A percentile compares a stretch with the other conserved stretches of the same genome.
phyloP scores from a whole-genome alignment of 2,113 vertebrate species.

The Gasterosteus nipponicus region DNA sequence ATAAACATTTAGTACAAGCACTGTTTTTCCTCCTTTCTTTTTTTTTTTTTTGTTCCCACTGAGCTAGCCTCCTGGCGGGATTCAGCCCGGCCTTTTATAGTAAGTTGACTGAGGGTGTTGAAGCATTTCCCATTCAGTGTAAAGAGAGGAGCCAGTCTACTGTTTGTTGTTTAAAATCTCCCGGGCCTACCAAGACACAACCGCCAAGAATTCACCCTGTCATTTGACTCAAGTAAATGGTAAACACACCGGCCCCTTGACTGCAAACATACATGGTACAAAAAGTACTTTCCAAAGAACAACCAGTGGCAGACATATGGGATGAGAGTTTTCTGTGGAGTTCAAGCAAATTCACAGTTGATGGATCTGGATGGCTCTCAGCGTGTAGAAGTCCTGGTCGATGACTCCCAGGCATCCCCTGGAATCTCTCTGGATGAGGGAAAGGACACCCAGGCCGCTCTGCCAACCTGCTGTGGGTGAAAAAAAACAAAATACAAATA shows the following conservation, averaged over 20 bases:
- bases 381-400: not conserved
- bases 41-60: constrained; percentile 11
- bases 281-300: constrained; percentile 7
- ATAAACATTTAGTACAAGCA: not conserved
- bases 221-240: constrained; percentile 19
- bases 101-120: constrained; percentile 51
- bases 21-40: not conserved
- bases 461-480: not conserved
- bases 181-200: constrained; percentile 47
- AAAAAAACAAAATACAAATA: not conserved
- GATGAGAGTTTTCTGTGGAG: not conserved
- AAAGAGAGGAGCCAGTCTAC: constrained; percentile 28
- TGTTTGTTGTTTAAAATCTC: constrained; percentile 51
- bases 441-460: not conserved
- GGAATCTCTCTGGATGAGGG: not conserved
- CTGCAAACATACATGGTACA: constrained; percentile 9
- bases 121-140: constrained; percentile 45
- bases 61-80: constrained; percentile 14
- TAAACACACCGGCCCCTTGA: constrained; percentile 10
- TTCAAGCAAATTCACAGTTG: not conserved
- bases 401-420: not conserved
- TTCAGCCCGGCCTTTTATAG: constrained; percentile 43
- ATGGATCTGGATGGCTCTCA: not conserved
- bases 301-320: not conserved
- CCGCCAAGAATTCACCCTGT: constrained; percentile 37